Evolutionary conservation across 2,113 vertebrate species (phyloP).

Genomic region (Phaetusa simplex): DNA sequence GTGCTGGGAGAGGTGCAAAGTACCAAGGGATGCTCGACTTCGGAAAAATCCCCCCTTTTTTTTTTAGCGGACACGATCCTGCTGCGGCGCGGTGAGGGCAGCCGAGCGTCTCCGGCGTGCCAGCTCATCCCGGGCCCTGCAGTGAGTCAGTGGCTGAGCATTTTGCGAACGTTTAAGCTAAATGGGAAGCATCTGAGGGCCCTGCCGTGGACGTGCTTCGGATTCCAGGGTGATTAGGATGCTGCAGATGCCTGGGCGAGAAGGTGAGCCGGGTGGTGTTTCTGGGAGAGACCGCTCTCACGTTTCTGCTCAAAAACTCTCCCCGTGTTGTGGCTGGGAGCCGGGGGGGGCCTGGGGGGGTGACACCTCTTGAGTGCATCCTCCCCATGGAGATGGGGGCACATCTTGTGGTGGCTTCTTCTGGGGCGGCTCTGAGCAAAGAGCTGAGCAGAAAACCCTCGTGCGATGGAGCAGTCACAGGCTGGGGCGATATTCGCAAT

Average conservation of each 20-base stretch:
- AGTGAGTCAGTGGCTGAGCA: constrained; percentile 47
- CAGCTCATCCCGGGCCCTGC: not conserved
- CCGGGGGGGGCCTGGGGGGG: not conserved
- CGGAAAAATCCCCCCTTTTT: not conserved
- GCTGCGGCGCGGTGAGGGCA: not conserved
- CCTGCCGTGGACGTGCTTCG: not conserved
- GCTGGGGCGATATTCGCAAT: not conserved
- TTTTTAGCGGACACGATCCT: not conserved
- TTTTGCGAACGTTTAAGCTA: not conserved
- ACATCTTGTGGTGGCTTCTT: not conserved
- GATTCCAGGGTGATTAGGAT: constrained; percentile 45
- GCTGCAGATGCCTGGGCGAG: not conserved
- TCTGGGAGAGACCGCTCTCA: not conserved
- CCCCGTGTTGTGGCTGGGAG: not conserved
- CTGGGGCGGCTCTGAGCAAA: not conserved
- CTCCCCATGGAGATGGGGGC: not conserved
- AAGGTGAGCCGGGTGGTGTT: constrained; percentile 1
- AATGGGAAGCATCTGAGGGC: constrained; percentile 47
- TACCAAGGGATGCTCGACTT: not conserved
- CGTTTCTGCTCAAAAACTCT: not conserved
- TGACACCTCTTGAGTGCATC: not conserved
- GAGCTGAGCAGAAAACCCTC: not conserved
- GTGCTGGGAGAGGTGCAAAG: not conserved
- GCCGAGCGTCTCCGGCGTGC: rapidly evolving
- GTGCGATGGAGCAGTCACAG: not conserved